Base-by-base conservation (phyloP, 2,888 invertebrate species). In the Drosophila melanosoma region DNA sequence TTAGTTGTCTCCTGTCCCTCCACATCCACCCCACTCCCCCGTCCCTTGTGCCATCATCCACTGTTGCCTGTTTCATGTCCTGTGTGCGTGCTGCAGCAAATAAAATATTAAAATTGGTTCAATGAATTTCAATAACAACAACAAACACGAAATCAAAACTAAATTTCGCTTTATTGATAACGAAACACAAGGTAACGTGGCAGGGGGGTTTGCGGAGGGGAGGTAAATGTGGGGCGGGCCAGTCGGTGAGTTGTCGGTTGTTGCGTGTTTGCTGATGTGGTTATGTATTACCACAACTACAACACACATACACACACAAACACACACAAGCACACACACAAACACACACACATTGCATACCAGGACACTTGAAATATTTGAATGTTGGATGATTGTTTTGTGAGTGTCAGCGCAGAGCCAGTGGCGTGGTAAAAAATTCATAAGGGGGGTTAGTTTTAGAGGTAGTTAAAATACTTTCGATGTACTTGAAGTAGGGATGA, bases 31-130 rank as follows among this genome's bases (percentile, higher is more conserved):
- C 6, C 5, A 26, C 29, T 15, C 3, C 45, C 20, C 48, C 23
- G 26, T 26, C 36, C 10, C 20, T 11, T 51, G 26, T 35, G 23
- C 7, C 45, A 7, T 8, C 8, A 20, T 15, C 8, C 45, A 8
- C 15, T 51, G 48, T 45, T 26, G 6, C 33, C 8, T 45, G 61
- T 53, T 57, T 45, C 68, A 29, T 58, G 69, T 63, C 69, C 72
- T 62, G 59, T 52, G 66, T 79, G 78, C 74, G 80, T 80, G 75
- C 74, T 79, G 81, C 82, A 90, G 81, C 82, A 91, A 90, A 81
- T 81, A 87, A 87, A 90, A 91, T 90, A 88, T 90, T 88, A 87
- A 88, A 88, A 88, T 89, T 88, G 87, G 90, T 90, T 90, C 90
- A 87, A 89, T 87, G 90, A 90, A 88, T 90, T 90, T 88, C 89